phyloP scores from a whole-genome alignment of 2,797 vertebrate species.

The Adelosebastes latens region DNA sequence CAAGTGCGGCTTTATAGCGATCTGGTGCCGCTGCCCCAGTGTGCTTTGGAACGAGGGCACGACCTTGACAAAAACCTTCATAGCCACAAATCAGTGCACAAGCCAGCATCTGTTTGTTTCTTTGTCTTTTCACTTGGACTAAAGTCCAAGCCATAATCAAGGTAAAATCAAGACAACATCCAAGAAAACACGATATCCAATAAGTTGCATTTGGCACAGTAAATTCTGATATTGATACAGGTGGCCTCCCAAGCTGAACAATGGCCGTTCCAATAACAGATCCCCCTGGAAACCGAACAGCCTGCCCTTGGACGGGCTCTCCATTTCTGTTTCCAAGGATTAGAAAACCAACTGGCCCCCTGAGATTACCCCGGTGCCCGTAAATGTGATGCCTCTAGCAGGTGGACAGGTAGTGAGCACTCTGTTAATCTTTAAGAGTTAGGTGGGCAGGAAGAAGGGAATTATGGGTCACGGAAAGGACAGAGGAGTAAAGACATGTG shows the following conservation, averaged over 20 bases:
- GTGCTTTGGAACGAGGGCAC: slow-evolving; percentile 31
- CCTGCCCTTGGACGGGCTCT: slow-evolving; percentile 55
- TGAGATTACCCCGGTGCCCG: slow-evolving; percentile 63
- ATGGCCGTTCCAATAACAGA: slow-evolving; percentile 60
- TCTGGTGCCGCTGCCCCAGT: slow-evolving; percentile 29
- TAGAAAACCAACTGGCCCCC: slow-evolving; percentile 74
- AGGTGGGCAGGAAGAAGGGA: slow-evolving; percentile 79
- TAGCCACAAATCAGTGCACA: slow-evolving; percentile 37
- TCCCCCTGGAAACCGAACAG: slow-evolving; percentile 55
- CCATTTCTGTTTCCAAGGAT: slow-evolving; percentile 69
- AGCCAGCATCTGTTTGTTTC: background rate
- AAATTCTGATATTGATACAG: slow-evolving; percentile 63
- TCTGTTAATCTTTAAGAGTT: slow-evolving; percentile 78
- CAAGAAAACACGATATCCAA: slow-evolving; percentile 57
- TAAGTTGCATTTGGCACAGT: slow-evolving; percentile 56
- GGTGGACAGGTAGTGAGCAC: slow-evolving; percentile 79
- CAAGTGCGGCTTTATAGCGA: slow-evolving; percentile 40
- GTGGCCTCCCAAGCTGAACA: slow-evolving; percentile 64
- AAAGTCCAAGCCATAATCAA: slow-evolving; percentile 27
- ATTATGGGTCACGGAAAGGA: slow-evolving; percentile 79
- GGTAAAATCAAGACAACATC: slow-evolving; percentile 30
- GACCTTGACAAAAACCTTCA: slow-evolving; percentile 37
- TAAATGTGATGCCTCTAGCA: slow-evolving; percentile 82
- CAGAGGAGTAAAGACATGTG: slow-evolving; percentile 53
- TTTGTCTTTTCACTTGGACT: slow-evolving; percentile 3